Conservation (phyloP, 2,113 vertebrate genomes). For the Rhinolophus ferrumequinum region DNA sequence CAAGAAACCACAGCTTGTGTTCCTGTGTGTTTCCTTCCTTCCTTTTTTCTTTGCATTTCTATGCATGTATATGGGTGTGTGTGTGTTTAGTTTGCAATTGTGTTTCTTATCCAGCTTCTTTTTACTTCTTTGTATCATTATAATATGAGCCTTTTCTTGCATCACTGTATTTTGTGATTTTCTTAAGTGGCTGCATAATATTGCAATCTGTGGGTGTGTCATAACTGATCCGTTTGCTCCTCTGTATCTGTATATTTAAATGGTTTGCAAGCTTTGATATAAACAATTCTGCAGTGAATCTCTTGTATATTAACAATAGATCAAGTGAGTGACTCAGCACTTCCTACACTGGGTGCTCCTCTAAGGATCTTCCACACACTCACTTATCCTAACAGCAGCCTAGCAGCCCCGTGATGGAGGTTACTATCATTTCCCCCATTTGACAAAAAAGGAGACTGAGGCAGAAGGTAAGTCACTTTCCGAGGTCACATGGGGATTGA, state of each 20-base stretch:
- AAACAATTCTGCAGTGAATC: background rate
- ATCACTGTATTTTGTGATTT: background rate
- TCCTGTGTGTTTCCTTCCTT: background rate
- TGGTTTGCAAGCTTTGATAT: background rate
- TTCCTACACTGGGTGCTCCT: background rate
- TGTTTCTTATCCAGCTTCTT: background rate
- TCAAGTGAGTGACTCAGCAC: background rate
- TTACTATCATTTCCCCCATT: background rate
- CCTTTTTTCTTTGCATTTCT: background rate
- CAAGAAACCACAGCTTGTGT: background rate
- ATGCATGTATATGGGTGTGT: background rate
- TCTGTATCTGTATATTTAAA: background rate
- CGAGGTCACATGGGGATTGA: background rate
- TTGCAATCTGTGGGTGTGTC: background rate
- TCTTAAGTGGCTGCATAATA: background rate
- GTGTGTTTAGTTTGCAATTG: background rate
- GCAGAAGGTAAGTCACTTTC: background rate
- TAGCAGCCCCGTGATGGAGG: background rate
- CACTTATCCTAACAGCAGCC: background rate
- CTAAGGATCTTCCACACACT: background rate
- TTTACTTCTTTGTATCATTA: background rate
- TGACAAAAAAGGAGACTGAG: background rate
- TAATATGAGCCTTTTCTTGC: background rate
- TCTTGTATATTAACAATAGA: background rate
- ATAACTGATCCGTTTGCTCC: background rate